Evolutionary conservation across 2,797 vertebrate species (phyloP).

Genomic region (Necrosyrtes monachus): DNA sequence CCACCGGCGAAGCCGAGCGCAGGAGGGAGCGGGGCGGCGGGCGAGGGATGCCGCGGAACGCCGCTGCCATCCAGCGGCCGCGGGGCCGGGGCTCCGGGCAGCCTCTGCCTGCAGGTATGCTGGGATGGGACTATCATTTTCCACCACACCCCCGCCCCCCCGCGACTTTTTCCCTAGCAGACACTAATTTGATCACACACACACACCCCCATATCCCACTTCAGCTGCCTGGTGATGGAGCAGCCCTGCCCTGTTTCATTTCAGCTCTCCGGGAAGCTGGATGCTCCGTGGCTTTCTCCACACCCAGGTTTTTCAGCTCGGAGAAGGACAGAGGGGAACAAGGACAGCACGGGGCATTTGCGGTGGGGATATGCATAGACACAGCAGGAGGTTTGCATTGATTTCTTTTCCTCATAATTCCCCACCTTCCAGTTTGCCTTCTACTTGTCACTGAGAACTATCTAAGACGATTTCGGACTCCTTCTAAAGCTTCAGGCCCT

Average conservation of each 20-base stretch:
- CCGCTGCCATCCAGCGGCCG: slow-evolving; percentile 46
- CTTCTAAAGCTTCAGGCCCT: neutral
- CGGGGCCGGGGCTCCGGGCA: neutral
- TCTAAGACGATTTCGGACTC: too few species aligned
- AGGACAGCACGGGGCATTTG: accelerated
- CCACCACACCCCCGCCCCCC: too few species aligned
- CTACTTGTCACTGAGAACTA: too few species aligned
- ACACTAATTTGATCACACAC: accelerated
- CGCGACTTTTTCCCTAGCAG: accelerated
- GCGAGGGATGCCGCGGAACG: neutral
- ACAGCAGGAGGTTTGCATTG: too few species aligned
- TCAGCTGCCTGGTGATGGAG: accelerated
- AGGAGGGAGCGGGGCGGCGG: neutral
- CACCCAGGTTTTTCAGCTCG: accelerated
- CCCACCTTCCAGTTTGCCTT: neutral
- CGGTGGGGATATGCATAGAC: accelerated
- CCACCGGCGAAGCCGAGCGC: neutral
- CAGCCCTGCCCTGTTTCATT: accelerated
- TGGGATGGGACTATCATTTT: accelerated
- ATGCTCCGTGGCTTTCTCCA: accelerated
- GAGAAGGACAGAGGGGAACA: neutral
- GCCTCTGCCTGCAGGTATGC: neutral
- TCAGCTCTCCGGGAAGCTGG: accelerated
- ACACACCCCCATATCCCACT: accelerated
- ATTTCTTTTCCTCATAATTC: neutral